Conservation (phyloP, 1,140 invertebrate species). For the Tribolium castaneum region DNA sequence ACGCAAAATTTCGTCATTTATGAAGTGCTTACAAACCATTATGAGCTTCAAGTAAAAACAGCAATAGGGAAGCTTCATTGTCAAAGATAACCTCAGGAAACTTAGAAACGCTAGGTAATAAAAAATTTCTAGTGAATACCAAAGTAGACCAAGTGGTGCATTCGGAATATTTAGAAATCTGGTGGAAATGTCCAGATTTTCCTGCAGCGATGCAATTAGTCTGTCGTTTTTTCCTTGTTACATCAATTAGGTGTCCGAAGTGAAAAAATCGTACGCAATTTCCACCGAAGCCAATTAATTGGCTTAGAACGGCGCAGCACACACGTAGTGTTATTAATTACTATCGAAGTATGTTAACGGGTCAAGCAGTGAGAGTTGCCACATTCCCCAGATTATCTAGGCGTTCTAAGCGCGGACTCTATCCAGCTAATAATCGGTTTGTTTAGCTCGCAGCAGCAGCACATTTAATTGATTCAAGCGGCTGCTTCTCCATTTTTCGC, state of each 20-base stretch:
- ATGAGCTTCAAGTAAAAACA: too few relatives aligned
- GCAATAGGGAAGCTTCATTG: too few relatives aligned
- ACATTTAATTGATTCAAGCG: not conserved
- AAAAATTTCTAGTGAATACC: too few relatives aligned
- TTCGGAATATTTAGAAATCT: too few relatives aligned
- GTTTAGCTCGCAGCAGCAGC: not conserved
- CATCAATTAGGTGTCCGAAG: not conserved
- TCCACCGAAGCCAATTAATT: conserved; percentile 18
- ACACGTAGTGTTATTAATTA: conserved; percentile 19
- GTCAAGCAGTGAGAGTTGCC: conserved; percentile 40
- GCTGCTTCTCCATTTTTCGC: not conserved
- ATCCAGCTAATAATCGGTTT: conserved; percentile 11
- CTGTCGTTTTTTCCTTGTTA: not conserved
- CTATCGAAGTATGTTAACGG: conserved; percentile 35
- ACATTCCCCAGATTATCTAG: conserved; percentile 35
- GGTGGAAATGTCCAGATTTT: not conserved
- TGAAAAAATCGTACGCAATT: not conserved
- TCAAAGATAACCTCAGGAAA: too few relatives aligned
- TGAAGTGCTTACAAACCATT: too few relatives aligned
- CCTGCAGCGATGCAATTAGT: not conserved
- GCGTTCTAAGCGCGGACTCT: not conserved
- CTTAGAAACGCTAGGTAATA: too few relatives aligned
- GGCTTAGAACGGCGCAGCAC: conserved; percentile 14
- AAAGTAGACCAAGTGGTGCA: too few relatives aligned
- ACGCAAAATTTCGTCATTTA: too few relatives aligned